Percentiles rank a stretch among this genome's conserved stretches.
Evolutionary conservation across 2,113 vertebrate species (phyloP).

Genomic region (Synchiropus splendidus): DNA sequence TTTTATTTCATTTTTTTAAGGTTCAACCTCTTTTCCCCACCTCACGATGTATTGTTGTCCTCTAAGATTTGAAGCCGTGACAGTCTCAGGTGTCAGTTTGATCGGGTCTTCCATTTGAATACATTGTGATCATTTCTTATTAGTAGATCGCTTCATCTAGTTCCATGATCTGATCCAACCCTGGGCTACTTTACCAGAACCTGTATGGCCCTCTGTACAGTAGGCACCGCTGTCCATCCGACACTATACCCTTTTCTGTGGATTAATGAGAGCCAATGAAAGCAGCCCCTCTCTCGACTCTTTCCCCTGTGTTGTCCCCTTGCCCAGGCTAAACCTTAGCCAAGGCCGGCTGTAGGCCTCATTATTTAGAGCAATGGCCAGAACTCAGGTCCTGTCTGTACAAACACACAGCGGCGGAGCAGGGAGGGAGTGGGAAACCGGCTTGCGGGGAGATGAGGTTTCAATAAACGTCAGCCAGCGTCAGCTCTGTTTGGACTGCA

Average conservation of each 20-base stretch:
- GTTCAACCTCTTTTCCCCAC: no score
- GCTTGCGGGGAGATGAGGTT: constrained; percentile 86
- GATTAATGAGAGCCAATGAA: constrained; percentile 48
- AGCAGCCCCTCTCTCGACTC: constrained; percentile 49
- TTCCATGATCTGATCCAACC: constrained; percentile 8
- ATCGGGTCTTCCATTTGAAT: no score
- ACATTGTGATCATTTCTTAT: no score
- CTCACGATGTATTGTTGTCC: no score
- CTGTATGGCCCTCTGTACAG: constrained; percentile 19
- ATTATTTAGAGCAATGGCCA: constrained; percentile 86
- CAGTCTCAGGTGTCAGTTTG: no score
- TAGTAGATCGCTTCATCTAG: background rate
- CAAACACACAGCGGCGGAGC: constrained; percentile 71
- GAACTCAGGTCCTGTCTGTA: constrained; percentile 85
- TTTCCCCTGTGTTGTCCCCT: constrained; percentile 48
- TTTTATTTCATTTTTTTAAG: no score
- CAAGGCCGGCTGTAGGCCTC: constrained; percentile 79
- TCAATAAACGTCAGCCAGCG: constrained; percentile 96
- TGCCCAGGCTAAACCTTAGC: constrained; percentile 80
- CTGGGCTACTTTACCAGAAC: constrained; percentile 27
- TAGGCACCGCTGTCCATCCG: constrained; percentile 22
- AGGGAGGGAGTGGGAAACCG: constrained; percentile 75
- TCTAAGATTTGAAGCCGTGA: no score
- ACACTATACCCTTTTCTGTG: constrained; percentile 28
- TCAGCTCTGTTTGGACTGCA: constrained; percentile 94